phyloP scores from a whole-genome alignment of 2,888 invertebrate species.

The Teleogryllus oceanicus region DNA sequence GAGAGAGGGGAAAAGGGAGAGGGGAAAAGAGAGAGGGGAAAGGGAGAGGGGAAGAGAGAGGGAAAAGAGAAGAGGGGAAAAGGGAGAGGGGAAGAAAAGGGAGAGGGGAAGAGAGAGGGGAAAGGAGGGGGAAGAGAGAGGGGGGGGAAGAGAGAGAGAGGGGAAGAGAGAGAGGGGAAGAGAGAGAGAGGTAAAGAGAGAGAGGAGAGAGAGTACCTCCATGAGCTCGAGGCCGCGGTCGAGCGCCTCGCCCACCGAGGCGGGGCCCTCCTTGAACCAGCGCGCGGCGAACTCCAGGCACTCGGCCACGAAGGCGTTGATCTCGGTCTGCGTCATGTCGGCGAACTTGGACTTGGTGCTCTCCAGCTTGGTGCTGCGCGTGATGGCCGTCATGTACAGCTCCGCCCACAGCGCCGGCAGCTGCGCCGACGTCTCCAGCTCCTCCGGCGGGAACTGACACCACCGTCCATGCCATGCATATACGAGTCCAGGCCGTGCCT shows the following conservation, averaged over 20 bases:
- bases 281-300: conserved; percentile 66
- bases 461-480: too few relatives aligned
- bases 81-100: too few relatives aligned
- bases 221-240: conserved; percentile 68
- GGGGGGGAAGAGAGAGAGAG: too few relatives aligned
- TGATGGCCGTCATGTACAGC: conserved; percentile 65
- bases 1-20: too few relatives aligned
- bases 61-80: too few relatives aligned
- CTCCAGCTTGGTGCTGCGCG: conserved; percentile 65
- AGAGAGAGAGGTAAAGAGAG: rapidly evolving
- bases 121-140: too few relatives aligned
- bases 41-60: too few relatives aligned
- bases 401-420: conserved; percentile 67
- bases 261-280: conserved; percentile 75
- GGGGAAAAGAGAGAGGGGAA: too few relatives aligned
- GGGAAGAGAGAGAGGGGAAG: too few relatives aligned
- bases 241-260: conserved; percentile 71
- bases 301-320: conserved; percentile 60
- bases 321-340: conserved; percentile 72
- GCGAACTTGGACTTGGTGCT: conserved; percentile 85
- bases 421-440: conserved; percentile 56
- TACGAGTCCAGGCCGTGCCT: too few relatives aligned
- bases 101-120: too few relatives aligned
- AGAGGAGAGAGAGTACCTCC: conserved; percentile 49
- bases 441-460: conserved; percentile 52